These are phyloP conservation scores for Tragopan temminckii DNA, from an alignment of 2,797 vertebrate genomes.

Conservation along the genomic window DNA sequence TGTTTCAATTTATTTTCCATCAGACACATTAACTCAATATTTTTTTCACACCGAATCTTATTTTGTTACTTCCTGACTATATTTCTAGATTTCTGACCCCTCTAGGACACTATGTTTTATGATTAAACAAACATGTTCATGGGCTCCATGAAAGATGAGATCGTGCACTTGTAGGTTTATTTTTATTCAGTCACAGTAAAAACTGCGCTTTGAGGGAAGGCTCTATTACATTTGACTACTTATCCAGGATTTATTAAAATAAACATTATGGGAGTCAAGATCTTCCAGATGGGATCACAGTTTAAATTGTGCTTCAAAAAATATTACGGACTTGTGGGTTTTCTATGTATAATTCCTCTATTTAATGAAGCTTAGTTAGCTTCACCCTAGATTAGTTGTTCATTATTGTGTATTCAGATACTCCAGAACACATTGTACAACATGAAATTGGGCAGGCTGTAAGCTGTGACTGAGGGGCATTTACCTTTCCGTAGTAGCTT, in stretches of 20 bases:
- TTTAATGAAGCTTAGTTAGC: constrained; percentile 5
- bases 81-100: constrained; percentile 58
- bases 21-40: constrained; percentile 15
- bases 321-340: not conserved
- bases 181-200: constrained; percentile 69
- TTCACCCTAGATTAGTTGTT: not conserved
- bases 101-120: constrained; percentile 42
- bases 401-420: not conserved
- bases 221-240: constrained; percentile 63
- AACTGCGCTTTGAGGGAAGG: constrained; percentile 55
- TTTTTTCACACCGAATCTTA: constrained; percentile 29
- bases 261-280: constrained; percentile 52
- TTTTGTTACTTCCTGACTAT: constrained; percentile 62
- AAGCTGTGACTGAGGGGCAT: not conserved
- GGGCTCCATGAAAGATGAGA: constrained; percentile 27
- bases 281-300: constrained; percentile 7
- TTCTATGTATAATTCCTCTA: not conserved
- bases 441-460: not conserved
- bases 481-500: not conserved
- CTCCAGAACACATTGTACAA: not conserved
- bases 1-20: constrained; percentile 63
- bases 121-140: constrained; percentile 62
- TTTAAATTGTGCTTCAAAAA: constrained; percentile 16
- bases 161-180: constrained; percentile 32
- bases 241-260: constrained; percentile 69